Base-by-base conservation (phyloP, 2,113 vertebrate species). In the Rhipidura dahli region DNA sequence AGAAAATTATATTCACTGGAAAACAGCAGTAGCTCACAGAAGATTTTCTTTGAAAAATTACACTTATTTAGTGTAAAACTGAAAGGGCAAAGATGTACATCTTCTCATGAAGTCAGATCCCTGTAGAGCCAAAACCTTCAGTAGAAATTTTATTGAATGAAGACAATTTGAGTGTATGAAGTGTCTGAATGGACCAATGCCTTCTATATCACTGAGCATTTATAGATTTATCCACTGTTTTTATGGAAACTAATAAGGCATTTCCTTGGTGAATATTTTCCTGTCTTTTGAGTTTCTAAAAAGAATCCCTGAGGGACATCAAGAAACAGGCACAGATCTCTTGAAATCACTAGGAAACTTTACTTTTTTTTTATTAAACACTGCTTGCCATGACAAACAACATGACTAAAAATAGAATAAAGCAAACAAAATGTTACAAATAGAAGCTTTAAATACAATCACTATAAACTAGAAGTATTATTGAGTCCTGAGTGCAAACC, bases 381-480 rank as follows among this genome's bases (percentile, higher is more conserved):
- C 64, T 86, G 68, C 93, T 92, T 95, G 93, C 93, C 92, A 95
- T 96, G 90, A 96, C 85, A 97, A 97, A 97, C 91, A 96, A 77
- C 85, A 39, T 64, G 49, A 60, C 76, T 96, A 96, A 95, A 94
- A 97, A 96, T 95, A 96, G 94, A 90, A 50, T 94, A 92, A 95
- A 97, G 72, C 72, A 94, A 96, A 96, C 95, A 95, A 94, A 94
- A 90, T 0, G 31, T 60, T 93, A 96, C 85, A 93, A 94, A 94
- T 90, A 88, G 73, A 88, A 72, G 54, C 70, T 91, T 96, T 80
- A 96, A 97, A 96, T 87, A 93, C 76, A 85, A 93, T 93, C 85
- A 80, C 86, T 86, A 81, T 80, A 81, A 97, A 96, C 70, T 57
- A 63, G 10, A 91, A 94, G 75, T 44, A 70, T 70, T 93, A 96